Conservation (phyloP, 2,113 vertebrate species). For the Hiodon tergisus region DNA sequence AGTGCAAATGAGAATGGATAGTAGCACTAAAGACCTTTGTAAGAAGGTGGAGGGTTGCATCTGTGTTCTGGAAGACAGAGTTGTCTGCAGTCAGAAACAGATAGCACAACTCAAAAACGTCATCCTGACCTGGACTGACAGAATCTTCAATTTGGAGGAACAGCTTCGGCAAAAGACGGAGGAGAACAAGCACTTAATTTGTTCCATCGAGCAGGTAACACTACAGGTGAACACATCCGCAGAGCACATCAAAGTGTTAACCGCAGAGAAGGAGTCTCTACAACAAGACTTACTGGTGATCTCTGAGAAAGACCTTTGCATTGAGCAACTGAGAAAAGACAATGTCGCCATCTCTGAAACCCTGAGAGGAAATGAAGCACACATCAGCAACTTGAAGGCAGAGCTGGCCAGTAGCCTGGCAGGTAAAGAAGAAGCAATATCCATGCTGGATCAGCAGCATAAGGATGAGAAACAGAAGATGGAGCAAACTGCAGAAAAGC, state of each 20-base stretch:
- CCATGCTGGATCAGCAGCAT: slow-evolving; percentile 64
- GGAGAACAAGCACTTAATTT: slow-evolving; percentile 62
- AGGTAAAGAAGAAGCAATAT: slow-evolving; percentile 78
- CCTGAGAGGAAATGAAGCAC: slow-evolving; percentile 66
- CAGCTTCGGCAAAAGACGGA: slow-evolving; percentile 62
- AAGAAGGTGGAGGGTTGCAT: slow-evolving; percentile 60
- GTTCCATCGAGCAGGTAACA: slow-evolving; percentile 65
- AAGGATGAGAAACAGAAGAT: slow-evolving; percentile 59
- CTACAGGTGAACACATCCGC: slow-evolving; percentile 74
- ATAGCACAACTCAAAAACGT: slow-evolving; percentile 61
- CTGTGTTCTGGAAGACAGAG: slow-evolving; percentile 50
- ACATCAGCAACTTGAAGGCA: slow-evolving; percentile 62
- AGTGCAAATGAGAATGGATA: slow-evolving; percentile 58
- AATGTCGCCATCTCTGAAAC: slow-evolving; percentile 68
- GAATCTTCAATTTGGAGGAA: slow-evolving; percentile 71
- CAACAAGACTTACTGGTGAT: slow-evolving; percentile 67
- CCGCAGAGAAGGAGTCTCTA: slow-evolving; percentile 68
- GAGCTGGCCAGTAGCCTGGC: slow-evolving; percentile 64
- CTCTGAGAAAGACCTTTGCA: slow-evolving; percentile 73
- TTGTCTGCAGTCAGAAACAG: slow-evolving; percentile 62
- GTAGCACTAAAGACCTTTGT: slow-evolving; percentile 63
- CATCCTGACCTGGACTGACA: slow-evolving; percentile 54
- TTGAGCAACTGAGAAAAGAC: slow-evolving; percentile 74
- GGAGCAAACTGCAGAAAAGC: slow-evolving; percentile 58
- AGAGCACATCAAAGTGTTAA: slow-evolving; percentile 71